Evolutionary conservation across 2,888 invertebrate genomes (phyloP), one percentile per base, ranked within the genome.

Genomic region (Brachypterus glaber): DNA sequence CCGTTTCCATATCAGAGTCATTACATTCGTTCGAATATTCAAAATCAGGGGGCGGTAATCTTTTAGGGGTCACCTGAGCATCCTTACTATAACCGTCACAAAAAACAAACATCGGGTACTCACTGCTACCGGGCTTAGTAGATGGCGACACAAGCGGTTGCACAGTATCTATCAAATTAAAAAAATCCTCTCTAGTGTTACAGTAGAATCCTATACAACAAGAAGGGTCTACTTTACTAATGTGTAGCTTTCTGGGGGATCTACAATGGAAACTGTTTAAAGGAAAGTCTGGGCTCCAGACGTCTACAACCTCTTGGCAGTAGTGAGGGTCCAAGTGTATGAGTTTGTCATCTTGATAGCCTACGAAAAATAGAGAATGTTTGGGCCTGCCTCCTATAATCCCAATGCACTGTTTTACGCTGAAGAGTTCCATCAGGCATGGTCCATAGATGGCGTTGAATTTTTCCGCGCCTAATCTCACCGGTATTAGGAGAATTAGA

Each of bases 311-410:
- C 64, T 91, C 88, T 65, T 93, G 93, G 58, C 90, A 90, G 55
- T 89, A 88, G 66, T 95, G 95, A 12, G 95, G 95, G 67, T 95
- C 95, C 50, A 95, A 68, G 59, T 91, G 88, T 53, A 95, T 89
- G 41, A 93, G 67, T 64, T 86, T 84, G 59, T 92, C 88, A 61
- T 89, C 91, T 73, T 92, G 92, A 63, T 82, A 91, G 32, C 93
- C 95, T 45, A 93, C 77, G 69, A 95, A 92, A 65, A 90, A 95
- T 21, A 93, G 68, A 11, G 93, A 90, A 71, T 92, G 92, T 59
- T 87, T 86, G 1, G 93, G 93, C 52, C 86, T 73, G 9, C 95
- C 95, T 4, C 93, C 95, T 56, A 93, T 90, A 34, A 93, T 82
- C 14, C 95, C 93, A 53, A 93, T 79, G 55, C 89, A 92, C 53